phyloP scores from a whole-genome alignment of 2,888 invertebrate genomes.

The Drosophila rubida region DNA sequence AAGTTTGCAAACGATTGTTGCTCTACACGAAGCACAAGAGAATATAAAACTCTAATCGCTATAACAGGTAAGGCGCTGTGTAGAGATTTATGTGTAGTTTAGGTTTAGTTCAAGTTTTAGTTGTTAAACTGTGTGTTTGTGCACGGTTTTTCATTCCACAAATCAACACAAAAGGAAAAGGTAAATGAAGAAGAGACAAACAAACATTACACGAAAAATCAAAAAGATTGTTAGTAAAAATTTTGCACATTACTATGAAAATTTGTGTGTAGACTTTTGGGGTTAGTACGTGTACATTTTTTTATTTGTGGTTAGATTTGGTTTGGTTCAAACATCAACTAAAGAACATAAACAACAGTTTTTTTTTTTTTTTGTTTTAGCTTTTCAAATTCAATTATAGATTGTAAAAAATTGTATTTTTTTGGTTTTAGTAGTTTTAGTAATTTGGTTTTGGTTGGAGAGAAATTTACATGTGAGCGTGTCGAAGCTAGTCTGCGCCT shows the following conservation, averaged over 20 bases:
- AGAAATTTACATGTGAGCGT: constrained; percentile 86
- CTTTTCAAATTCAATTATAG: constrained; percentile 55
- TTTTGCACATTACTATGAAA: constrained; percentile 69
- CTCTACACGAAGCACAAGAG: constrained; percentile 21
- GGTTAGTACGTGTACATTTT: constrained; percentile 48
- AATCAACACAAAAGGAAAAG: constrained; percentile 21
- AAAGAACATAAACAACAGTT: constrained; percentile 63
- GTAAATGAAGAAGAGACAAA: constrained; percentile 23
- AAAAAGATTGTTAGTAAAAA: constrained; percentile 66
- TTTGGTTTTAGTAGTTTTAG: constrained; percentile 47
- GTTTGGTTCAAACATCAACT: constrained; percentile 58
- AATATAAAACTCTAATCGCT: constrained; percentile 10
- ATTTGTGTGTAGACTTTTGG: constrained; percentile 56
- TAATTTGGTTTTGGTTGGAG: constrained; percentile 70
- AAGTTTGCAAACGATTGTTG: constrained; percentile 15
- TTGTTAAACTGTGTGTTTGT: constrained; percentile 48
- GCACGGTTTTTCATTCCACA: constrained; percentile 56
- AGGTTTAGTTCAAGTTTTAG: constrained; percentile 10
- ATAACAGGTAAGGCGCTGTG: constrained; percentile 18
- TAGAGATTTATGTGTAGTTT: constrained; percentile 26
- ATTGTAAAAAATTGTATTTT: constrained; percentile 31
- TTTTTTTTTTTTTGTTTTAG: constrained; percentile 8
- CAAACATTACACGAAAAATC: constrained; percentile 65
- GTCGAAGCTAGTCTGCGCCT: constrained; percentile 86
- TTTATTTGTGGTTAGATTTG: constrained; percentile 30